Evolutionary conservation across 2,888 invertebrate genomes (phyloP).

Genomic region (Celastrina argiolus): DNA sequence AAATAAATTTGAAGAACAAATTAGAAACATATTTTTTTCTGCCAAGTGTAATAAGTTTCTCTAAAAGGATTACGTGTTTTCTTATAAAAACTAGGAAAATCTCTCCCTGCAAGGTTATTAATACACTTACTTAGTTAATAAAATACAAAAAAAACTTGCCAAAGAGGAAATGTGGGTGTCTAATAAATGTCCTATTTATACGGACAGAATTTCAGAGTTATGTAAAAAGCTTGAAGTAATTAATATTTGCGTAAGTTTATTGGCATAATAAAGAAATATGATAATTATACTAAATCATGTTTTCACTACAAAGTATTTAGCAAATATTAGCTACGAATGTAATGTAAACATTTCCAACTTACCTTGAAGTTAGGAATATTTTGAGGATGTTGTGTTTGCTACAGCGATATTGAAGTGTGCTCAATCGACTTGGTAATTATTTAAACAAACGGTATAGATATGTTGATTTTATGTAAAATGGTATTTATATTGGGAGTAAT

Average conservation of each 20-base stretch:
- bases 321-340: neutral
- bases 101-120: neutral
- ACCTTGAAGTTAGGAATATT: constrained; percentile 1
- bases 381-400: neutral
- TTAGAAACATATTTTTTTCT: neutral
- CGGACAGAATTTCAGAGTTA: neutral
- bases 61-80: neutral
- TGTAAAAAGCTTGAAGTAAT: no score
- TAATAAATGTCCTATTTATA: neutral
- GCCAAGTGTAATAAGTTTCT: neutral
- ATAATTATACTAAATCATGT: neutral
- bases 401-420: neutral
- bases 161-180: neutral
- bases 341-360: neutral
- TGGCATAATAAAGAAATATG: no score
- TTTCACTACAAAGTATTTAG: neutral
- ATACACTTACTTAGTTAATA: no score
- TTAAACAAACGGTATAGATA: neutral
- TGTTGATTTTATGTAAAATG: neutral
- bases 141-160: neutral
- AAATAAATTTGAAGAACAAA: neutral
- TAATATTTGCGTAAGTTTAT: no score
- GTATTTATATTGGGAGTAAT: neutral
- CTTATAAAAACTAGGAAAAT: neutral
- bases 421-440: neutral